Percentiles rank a stretch among this genome's conserved stretches.
These are phyloP conservation scores for Sylvietta virens DNA, from an alignment of 2,113 vertebrate species.

Conservation along the genomic window DNA sequence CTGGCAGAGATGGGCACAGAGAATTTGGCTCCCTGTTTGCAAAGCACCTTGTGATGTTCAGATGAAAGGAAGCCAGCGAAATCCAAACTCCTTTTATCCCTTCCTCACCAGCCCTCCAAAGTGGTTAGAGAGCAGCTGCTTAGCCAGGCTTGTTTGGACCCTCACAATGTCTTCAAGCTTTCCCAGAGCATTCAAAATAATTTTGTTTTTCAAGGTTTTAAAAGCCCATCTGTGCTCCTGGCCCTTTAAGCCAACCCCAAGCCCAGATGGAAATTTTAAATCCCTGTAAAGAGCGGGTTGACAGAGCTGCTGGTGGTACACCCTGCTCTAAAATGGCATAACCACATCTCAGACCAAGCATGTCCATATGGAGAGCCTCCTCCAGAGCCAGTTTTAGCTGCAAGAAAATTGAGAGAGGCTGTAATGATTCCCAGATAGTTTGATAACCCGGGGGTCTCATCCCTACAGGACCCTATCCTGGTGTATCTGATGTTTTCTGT, in stretches of 20 bases:
- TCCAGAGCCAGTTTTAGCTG: neutral
- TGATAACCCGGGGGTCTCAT: neutral
- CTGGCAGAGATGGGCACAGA: neutral
- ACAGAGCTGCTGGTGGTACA: neutral
- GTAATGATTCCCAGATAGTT: neutral
- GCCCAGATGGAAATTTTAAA: neutral
- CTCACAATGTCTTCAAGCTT: neutral
- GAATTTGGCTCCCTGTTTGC: neutral
- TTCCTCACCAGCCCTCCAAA: neutral
- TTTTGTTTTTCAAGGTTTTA: neutral
- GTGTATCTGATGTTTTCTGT: neutral
- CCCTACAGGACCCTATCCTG: neutral
- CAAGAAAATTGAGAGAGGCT: neutral
- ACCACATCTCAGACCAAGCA: neutral
- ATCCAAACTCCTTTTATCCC: neutral
- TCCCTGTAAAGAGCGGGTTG: neutral
- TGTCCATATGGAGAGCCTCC: neutral
- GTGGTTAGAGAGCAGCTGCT: neutral
- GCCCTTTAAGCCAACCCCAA: conserved; percentile 2
- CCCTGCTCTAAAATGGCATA: neutral
- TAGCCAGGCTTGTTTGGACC: neutral
- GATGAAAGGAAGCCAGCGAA: neutral
- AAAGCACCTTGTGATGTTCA: neutral
- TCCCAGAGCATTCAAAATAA: neutral
- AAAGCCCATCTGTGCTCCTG: conserved; percentile 1